Evolutionary conservation across 2,888 invertebrate species (phyloP), one percentile per base, ranked within the genome.

Genomic region (Tetanocera ferruginea): DNA sequence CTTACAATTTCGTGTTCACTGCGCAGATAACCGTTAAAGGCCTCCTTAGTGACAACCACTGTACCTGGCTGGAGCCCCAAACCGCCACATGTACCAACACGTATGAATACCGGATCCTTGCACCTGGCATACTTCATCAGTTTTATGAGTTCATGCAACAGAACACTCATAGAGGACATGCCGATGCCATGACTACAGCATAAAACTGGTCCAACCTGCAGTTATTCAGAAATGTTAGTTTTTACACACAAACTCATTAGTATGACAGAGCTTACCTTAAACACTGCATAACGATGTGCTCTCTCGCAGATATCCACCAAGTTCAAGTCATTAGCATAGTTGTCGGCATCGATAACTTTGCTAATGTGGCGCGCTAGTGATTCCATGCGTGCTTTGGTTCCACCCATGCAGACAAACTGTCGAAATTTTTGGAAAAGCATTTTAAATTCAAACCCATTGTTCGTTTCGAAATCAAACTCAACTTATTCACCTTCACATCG

Each of bases 61-160:
- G 97, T 97, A 2, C 98, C 98, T 0, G 96, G 95, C 85, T 95
- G 95, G 60, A 97, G 91, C 78, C 97, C 98, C 79, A 98, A 91
- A 14, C 98, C 98, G 0, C 98, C 98, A 84, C 97, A 97, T 0
- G 98, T 98, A 34, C 95, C 95, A 82, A 99, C 94, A 81, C 99
- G 92, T 90, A 98, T 94, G 92, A 98, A 97, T 74, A 96, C 92
- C 0, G 98, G 97, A 89, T 97, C 96, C 74, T 92, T 92, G 77
- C 94, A 95, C 86, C 93, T 94, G n/a, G 99, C 98, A 86, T 97
- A 95, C 87, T 94, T 93, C 92, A 98, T 95, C 83, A 99, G 91
- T 91, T 99, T 99, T 85, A 98, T 95, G 75, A 98, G 91, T 91
- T 99, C 99, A 88, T 98, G 97, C n/a, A 99, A 92, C 73, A 99